phyloP scores from a whole-genome alignment of 1,140 invertebrate species.

The Augochlora pura region DNA sequence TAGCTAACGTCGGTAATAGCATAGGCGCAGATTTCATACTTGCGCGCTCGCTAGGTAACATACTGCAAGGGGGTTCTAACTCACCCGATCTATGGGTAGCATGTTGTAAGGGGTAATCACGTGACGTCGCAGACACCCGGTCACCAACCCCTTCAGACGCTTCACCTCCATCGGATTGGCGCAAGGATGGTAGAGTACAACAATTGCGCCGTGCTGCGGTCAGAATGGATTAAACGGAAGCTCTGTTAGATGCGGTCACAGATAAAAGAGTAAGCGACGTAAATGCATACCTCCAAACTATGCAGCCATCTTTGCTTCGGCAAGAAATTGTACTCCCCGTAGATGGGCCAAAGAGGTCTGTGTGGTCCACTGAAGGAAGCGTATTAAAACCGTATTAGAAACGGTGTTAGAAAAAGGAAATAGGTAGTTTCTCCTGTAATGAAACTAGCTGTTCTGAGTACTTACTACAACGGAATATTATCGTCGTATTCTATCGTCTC shows the following conservation, averaged over 20 bases:
- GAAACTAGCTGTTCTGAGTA: slow-evolving; percentile 19
- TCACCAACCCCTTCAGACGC: slow-evolving; percentile 84
- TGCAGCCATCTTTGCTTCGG: slow-evolving; percentile 93
- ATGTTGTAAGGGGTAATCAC: slow-evolving; percentile 88
- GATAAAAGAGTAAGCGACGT: background rate
- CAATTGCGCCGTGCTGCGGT: slow-evolving; percentile 88
- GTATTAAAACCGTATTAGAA: slow-evolving; percentile 2
- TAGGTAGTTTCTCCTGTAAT: background rate
- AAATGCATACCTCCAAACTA: slow-evolving; percentile 85
- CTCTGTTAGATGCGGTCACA: background rate
- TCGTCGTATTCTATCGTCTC: slow-evolving; percentile 84
- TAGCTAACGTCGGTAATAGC: too few species aligned
- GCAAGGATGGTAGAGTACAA: slow-evolving; percentile 94
- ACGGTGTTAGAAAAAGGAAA: slow-evolving; percentile 15
- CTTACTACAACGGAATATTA: slow-evolving; percentile 81
- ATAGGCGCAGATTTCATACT: too few species aligned
- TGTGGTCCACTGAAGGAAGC: slow-evolving; percentile 86
- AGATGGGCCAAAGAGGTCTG: slow-evolving; percentile 90
- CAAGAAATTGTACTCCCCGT: slow-evolving; percentile 91
- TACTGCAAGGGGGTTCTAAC: background rate
- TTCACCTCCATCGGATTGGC: slow-evolving; percentile 85
- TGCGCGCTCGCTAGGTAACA: too few species aligned
- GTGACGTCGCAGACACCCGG: slow-evolving; percentile 88
- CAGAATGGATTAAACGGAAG: background rate
- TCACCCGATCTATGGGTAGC: slow-evolving; percentile 83